Evolutionary conservation across 1,140 invertebrate species (phyloP), one percentile per base, ranked within the genome.

Genomic region (Lepidurus arcticus): DNA sequence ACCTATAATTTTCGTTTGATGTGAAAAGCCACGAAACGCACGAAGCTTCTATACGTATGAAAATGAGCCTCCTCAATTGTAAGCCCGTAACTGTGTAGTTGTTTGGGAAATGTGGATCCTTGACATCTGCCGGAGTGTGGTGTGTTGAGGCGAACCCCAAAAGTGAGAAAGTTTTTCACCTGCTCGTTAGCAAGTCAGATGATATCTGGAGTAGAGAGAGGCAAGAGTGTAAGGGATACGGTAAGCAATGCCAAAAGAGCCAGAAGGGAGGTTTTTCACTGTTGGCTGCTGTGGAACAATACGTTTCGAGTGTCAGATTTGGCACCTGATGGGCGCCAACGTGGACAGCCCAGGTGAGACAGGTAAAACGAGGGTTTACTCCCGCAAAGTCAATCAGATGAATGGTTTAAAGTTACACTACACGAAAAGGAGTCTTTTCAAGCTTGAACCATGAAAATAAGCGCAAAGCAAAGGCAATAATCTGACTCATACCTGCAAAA

Each of bases 171-270:
- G 53, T 65, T 65, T 65, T 16, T 65, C 53, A 65, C 53, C 53
- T 65, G 53, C 53, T 65, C 53, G 53, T 65, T 65, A 65, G 53
- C 53, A 65, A 65, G 53, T 65, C 53, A 65, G 53, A 65, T 65
- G 53, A 65, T 65, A 65, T 65, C 53, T 65, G 21, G 53, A 65
- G 53, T 65, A 21, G 21, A 21, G 53, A 65, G 21, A 21, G 21
- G 53, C 21, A 65, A n/a, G 21, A 65, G 53, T 16, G 16, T 47
- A 11, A 16, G 1, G 45, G 10, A 16, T 47, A 47, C 21, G 34
- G 53, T 65, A 21, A n/a, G 8, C 21, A 21, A n/a, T 5, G 16
- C 53, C 16, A 65, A 65, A 65, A 65, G 53, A 65, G 53, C 53
- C 53, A 65, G 53, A 65, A 65, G 53, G 53, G 13, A 65, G 53